Conservation (phyloP, 2,888 invertebrate genomes). For the Sphaerophoria taeniata region DNA sequence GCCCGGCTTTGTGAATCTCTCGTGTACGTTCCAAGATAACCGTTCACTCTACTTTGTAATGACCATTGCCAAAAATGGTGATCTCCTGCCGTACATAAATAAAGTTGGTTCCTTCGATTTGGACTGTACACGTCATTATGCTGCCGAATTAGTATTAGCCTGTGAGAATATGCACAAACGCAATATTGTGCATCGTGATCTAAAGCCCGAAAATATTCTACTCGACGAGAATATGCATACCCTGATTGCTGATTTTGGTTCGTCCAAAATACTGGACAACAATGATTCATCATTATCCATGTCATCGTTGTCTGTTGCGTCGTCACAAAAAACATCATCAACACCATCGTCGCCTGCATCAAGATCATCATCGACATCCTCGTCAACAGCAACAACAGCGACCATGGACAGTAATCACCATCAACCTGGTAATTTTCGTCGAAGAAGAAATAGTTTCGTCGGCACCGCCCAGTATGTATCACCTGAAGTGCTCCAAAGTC, state of each 20-base stretch:
- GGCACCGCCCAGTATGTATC: slow-evolving; percentile 99
- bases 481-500: slow-evolving; percentile 95
- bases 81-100: slow-evolving; percentile 95
- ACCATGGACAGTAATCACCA: slow-evolving; percentile 28
- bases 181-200: slow-evolving; percentile 96
- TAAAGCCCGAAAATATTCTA: slow-evolving; percentile 98
- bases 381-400: slow-evolving; percentile 53
- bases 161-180: slow-evolving; percentile 95
- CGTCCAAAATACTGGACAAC: slow-evolving; percentile 90
- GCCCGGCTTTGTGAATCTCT: slow-evolving; percentile 96
- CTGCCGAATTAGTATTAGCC: slow-evolving; percentile 96
- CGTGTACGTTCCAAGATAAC: slow-evolving; percentile 97
- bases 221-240: slow-evolving; percentile 98
- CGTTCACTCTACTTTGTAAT: slow-evolving; percentile 97
- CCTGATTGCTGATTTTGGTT: slow-evolving; percentile 98
- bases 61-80: slow-evolving; percentile 97
- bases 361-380: slow-evolving; percentile 37
- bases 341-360: slow-evolving; percentile 1
- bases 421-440: slow-evolving; percentile 79
- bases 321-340: slow-evolving; percentile 6
- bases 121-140: slow-evolving; percentile 95
- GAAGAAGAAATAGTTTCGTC: slow-evolving; percentile 93
- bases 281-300: slow-evolving; percentile 48
- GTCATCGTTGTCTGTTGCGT: slow-evolving; percentile 42
- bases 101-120: slow-evolving; percentile 95